Percentiles rank a stretch among this genome's conserved stretches.
Evolutionary conservation across 1,140 invertebrate genomes (phyloP).

Genomic region (Hirudo medicinalis): DNA sequence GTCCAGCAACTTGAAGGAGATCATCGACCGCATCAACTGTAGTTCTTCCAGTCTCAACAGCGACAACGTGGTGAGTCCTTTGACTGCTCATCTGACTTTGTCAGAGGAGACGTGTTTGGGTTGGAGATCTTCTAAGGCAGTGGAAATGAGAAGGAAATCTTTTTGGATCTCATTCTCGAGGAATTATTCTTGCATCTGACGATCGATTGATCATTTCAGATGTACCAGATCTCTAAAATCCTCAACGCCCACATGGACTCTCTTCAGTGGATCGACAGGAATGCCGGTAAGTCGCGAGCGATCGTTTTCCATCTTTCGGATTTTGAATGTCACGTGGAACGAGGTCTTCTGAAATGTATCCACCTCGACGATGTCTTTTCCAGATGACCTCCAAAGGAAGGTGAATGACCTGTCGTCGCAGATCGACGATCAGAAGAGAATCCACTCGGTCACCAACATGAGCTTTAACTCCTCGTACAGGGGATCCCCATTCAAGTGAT

Average conservation of each 20-base stretch:
- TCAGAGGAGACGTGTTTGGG: no score
- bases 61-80: slow-evolving; percentile 61
- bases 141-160: no score
- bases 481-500: no score
- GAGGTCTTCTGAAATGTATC: no score
- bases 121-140: no score
- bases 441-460: no score
- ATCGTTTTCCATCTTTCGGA: no score
- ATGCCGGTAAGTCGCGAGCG: slow-evolving; percentile 29
- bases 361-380: not conserved
- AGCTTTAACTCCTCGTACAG: no score
- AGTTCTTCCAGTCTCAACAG: slow-evolving; percentile 63
- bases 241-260: slow-evolving; percentile 92
- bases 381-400: not conserved
- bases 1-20: slow-evolving; percentile 84
- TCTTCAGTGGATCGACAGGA: slow-evolving; percentile 66
- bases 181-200: no score
- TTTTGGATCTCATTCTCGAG: no score
- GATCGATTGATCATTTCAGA: slow-evolving; percentile 42
- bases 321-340: no score
- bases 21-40: slow-evolving; percentile 83
- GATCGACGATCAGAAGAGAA: slow-evolving; percentile 5
- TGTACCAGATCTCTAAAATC: slow-evolving; percentile 79
- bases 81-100: not conserved
- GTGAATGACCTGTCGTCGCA: not conserved